These are phyloP conservation scores for Acanthochromis polyacanthus DNA, from an alignment of 2,113 vertebrate genomes.

Conservation along the genomic window DNA sequence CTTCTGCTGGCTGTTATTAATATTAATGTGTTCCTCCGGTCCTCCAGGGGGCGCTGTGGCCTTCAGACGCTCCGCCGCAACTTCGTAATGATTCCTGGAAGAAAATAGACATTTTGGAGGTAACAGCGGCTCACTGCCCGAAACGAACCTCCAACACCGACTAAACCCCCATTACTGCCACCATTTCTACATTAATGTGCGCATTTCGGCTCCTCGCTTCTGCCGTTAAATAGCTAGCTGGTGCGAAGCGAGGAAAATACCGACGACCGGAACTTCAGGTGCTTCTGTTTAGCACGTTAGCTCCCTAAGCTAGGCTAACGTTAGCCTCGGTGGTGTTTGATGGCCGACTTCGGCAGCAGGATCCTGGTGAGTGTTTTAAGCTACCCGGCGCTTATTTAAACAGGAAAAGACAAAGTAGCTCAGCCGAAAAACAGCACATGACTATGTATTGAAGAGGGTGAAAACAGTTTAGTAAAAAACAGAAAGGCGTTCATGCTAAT, in stretches of 20 bases:
- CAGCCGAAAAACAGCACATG: not conserved
- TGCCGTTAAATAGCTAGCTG: not conserved
- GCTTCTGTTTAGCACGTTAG: not conserved
- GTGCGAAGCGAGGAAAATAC: not conserved
- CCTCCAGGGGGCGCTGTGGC: conserved; percentile 22
- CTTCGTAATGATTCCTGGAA: not conserved
- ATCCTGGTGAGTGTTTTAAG: not conserved
- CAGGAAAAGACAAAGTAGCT: not conserved
- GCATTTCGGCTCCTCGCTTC: rapidly evolving
- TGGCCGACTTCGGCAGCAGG: conserved; percentile 32
- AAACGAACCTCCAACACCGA: not conserved
- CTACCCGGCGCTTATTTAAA: not conserved
- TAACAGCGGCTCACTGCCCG: not conserved
- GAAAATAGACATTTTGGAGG: conserved; percentile 26
- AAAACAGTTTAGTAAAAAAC: too few species aligned
- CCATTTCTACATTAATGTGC: not conserved
- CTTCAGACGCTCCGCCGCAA: not conserved
- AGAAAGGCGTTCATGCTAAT: too few species aligned
- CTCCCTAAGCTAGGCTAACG: conserved; percentile 16
- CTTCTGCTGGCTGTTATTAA: too few species aligned
- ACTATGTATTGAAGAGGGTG: not conserved
- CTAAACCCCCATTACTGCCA: not conserved
- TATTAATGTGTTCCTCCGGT: not conserved
- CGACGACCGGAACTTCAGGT: not conserved
- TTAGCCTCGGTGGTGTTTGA: not conserved